phyloP scores from a whole-genome alignment of 2,113 vertebrate genomes.

The Piliocolobus tephrosceles region DNA sequence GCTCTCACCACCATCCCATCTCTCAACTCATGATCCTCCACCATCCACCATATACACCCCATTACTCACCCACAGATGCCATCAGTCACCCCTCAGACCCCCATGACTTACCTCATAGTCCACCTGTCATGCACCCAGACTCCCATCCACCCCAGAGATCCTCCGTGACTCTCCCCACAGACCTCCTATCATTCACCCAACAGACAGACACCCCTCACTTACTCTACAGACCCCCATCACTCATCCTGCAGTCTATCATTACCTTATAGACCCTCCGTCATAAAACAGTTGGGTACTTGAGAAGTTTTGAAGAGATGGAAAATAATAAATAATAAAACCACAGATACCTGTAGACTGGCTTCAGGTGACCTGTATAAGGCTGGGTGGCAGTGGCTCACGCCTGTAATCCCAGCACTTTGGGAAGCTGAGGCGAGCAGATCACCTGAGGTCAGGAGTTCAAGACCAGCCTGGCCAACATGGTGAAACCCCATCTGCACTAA shows the following conservation, averaged over 20 bases:
- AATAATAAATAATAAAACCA: constrained; percentile 46
- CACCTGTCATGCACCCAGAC: neutral
- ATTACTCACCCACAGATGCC: neutral
- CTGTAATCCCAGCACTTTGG: too few relatives aligned
- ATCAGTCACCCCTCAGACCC: neutral
- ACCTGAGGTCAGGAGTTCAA: too few relatives aligned
- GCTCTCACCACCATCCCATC: neutral
- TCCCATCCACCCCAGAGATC: neutral
- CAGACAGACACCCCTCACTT: neutral
- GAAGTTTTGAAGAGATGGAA: constrained; percentile 16
- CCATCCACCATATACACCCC: neutral
- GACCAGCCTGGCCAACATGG: too few relatives aligned
- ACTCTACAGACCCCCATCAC: neutral
- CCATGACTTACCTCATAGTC: neutral
- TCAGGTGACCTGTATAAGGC: neutral
- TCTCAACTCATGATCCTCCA: neutral
- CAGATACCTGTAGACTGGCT: neutral
- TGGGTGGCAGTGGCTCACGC: too few relatives aligned
- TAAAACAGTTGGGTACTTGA: constrained; percentile 25
- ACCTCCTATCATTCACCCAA: neutral
- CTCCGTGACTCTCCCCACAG: neutral
- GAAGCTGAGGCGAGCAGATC: too few relatives aligned
- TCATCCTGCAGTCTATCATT: neutral
- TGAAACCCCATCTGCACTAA: too few relatives aligned
- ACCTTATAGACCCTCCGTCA: neutral